These are phyloP conservation scores for Tenualosa ilisha DNA, from an alignment of 2,797 vertebrate species.

Conservation along the genomic window DNA sequence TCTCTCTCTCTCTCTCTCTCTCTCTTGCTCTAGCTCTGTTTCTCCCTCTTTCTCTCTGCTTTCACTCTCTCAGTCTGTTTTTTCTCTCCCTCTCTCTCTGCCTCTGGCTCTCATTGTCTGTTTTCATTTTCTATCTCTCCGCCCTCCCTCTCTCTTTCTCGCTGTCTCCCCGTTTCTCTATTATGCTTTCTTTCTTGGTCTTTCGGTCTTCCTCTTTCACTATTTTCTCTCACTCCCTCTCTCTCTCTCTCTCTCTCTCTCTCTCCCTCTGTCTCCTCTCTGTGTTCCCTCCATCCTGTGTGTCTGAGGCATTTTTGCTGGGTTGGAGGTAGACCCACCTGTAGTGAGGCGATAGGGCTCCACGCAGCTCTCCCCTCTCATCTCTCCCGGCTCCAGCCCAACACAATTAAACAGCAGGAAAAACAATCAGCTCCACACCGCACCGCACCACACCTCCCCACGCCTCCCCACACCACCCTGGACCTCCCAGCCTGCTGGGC, in stretches of 20 bases:
- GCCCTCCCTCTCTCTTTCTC: background rate
- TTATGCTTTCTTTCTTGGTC: background rate
- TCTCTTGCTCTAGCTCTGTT: background rate
- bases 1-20: background rate
- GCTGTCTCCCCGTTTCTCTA: background rate
- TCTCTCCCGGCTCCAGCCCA: slow-evolving; percentile 63
- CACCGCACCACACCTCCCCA: background rate
- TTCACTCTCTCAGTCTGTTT: background rate
- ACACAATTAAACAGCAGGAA: slow-evolving; percentile 72
- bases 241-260: background rate
- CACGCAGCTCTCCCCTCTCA: slow-evolving; percentile 44
- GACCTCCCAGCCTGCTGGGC: no score
- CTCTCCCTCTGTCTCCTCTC: background rate
- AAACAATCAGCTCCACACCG: slow-evolving; percentile 45
- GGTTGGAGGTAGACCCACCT: slow-evolving; percentile 53
- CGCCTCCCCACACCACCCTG: background rate
- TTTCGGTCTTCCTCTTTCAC: background rate
- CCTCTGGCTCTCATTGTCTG: background rate
- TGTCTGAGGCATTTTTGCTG: no score
- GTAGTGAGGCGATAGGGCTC: slow-evolving; percentile 66
- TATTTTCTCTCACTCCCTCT: background rate
- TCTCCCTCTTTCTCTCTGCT: background rate
- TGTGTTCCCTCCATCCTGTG: background rate
- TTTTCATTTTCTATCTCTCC: background rate
- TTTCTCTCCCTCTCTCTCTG: background rate